Conservation (phyloP, 2,113 vertebrate genomes). For the Nettapus auritus region DNA sequence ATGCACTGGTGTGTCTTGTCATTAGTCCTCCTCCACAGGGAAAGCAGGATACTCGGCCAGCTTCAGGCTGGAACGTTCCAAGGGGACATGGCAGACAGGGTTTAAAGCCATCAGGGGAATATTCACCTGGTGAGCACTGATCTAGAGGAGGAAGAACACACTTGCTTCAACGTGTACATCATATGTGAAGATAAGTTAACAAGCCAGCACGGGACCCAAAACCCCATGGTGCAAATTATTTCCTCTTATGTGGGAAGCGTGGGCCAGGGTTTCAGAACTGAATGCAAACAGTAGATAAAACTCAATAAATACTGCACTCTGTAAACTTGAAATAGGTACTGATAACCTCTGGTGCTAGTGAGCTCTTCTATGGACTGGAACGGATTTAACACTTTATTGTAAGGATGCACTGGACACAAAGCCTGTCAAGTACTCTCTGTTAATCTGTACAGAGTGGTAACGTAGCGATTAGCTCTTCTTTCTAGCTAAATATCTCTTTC, state of each 20-base stretch:
- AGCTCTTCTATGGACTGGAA: background rate
- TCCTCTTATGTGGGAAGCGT: background rate
- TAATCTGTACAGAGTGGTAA: background rate
- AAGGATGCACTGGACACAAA: background rate
- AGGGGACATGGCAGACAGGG: constrained; percentile 88
- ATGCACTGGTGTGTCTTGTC: constrained; percentile 82
- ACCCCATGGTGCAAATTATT: background rate
- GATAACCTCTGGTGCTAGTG: background rate
- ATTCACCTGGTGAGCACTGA: constrained; percentile 90
- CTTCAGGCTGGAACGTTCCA: constrained; percentile 91
- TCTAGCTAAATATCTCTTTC: background rate
- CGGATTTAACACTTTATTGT: background rate
- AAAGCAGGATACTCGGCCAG: constrained; percentile 90
- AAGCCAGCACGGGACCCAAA: background rate
- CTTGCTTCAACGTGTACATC: background rate
- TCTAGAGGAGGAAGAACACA: constrained; percentile 70
- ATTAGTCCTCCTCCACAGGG: constrained; percentile 89
- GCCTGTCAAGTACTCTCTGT: background rate
- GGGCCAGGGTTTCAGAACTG: background rate
- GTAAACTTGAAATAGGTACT: background rate
- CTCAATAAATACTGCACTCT: background rate
- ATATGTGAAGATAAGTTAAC: background rate
- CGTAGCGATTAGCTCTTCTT: background rate
- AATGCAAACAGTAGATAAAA: background rate
- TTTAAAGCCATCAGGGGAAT: constrained; percentile 89